Evolutionary conservation across 2,888 invertebrate genomes (phyloP), one percentile per base, ranked within the genome.

Genomic region (Mongoloraphidia duomilia): DNA sequence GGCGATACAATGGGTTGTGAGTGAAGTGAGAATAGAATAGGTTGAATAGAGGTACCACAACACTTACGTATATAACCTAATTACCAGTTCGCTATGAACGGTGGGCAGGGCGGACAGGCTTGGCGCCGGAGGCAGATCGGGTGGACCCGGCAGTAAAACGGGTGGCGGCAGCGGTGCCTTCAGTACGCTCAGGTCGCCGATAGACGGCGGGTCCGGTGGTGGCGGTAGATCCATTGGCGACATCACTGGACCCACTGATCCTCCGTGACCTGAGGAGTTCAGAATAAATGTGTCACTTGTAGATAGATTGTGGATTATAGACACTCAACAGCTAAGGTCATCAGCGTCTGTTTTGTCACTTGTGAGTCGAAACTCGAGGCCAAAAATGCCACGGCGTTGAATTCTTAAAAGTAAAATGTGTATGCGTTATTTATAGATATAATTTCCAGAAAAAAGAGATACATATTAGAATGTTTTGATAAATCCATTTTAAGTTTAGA

Each of bases 131-230:
- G 71, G 71, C 71, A 72, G 72, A 71, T 71, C 71, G 70, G 73
- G 72, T 69, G 71, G 72, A 54, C 73, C 72, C 59, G 70, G 64
- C 52, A 71, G 66, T 46, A 65, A 57, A 41, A 58, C 66, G 35
- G 63, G 68, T 58, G 68, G 76, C 36, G 73, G 76, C 37, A 77
- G 73, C 12, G 77, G 77, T 49, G 78, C 77, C 12, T 77, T 77
- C 5, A 77, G 74, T 61, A 77, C 73, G 8, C 78, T 76, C 46
- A 78, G 75, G 54, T 73, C 72, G 34, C 76, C 73, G 50, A 72
- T 72, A 10, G 75, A 72, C 13, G 76, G 76, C 6, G 76, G 74
- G 47, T 75, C 75, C 9, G 78, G 78, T 52, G 77, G 70, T 41
- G 77, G 77, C 35, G 76, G 76, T 62, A 76, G 74, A 40, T 43